Base-by-base conservation (phyloP, 2,888 invertebrate species). In the Drosophila kambysellisi region DNA sequence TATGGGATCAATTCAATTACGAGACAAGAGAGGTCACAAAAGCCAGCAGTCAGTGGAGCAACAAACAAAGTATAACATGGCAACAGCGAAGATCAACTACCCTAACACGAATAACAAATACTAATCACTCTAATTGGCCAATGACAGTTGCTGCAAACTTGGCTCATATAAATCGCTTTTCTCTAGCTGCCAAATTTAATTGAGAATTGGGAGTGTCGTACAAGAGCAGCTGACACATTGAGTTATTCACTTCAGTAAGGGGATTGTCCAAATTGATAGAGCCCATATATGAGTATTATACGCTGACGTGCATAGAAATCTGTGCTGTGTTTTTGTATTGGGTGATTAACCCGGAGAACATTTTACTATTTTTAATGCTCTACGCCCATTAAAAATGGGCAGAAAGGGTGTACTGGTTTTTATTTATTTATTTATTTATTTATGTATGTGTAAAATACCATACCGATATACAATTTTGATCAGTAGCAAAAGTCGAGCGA, bases 291-390 rank as follows among this genome's bases (percentile, higher is more conserved):
- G 11, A 30, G 17, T 41, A 25, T 20, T 43, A n/a, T n/a, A 15
- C 15, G 1, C 25, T 37, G 29, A 29, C 12, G 12, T 25, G 15
- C 8, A n/a, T n/a, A 43, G 8, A 29, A 20, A 15, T 39, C 33
- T 7, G 32, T 48, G 5, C 29, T 30, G 11, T 33, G 41, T 52
- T 70, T 52, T 70, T 30, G 48, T 56, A 66, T 66, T 69, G 52
- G 78, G 60, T 77, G 78, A 70, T 70, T 77, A 77, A 70, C 69
- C 69, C 74, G 62, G 56, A 61, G 62, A 78, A 61, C 68, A 65
- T 78, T 73, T 61, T 32, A 61, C 75, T 60, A 65, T 78, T 70
- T 72, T 43, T 37, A 53, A 37, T 63, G 58, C 20, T 12, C 2
- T 25, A 12, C 20, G 25, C 12, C 4, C 7, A 46, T 46, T 12